Evolutionary conservation across 2,113 vertebrate species (phyloP).

Genomic region (Syngnathus typhle): DNA sequence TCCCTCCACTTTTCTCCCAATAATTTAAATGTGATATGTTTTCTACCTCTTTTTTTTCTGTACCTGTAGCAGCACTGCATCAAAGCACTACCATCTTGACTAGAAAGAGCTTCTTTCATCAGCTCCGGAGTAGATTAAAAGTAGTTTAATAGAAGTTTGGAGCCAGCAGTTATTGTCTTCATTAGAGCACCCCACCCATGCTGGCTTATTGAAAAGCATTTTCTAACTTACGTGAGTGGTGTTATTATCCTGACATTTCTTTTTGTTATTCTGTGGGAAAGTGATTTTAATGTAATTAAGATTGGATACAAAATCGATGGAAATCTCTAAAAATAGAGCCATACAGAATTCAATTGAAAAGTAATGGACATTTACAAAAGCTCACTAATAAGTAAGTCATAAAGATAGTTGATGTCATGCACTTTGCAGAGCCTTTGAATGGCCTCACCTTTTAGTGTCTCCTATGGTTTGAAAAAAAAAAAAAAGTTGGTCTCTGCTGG

Average conservation of each 20-base stretch:
- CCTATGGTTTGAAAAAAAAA: too few relatives aligned
- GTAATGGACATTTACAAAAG: too few relatives aligned
- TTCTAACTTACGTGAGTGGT: conserved; percentile 8
- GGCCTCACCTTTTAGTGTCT: too few relatives aligned
- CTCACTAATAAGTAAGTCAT: too few relatives aligned
- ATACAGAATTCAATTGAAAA: too few relatives aligned
- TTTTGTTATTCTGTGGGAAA: neutral
- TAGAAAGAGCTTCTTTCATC: conserved; percentile 36
- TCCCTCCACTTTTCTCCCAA: conserved; percentile 30
- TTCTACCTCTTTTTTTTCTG: conserved; percentile 15
- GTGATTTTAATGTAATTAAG: neutral
- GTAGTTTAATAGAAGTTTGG: conserved; percentile 36
- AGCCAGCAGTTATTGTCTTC: conserved; percentile 28
- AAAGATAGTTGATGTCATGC: too few relatives aligned
- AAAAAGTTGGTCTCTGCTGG: neutral
- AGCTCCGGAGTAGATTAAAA: conserved; percentile 58
- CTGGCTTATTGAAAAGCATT: too few relatives aligned
- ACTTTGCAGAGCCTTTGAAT: too few relatives aligned
- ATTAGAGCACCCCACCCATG: conserved; percentile 31
- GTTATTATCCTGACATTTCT: neutral
- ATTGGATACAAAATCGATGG: too few relatives aligned
- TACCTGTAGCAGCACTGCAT: conserved; percentile 30
- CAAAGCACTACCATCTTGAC: conserved; percentile 32
- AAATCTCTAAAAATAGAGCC: too few relatives aligned
- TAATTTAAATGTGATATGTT: conserved; percentile 41